Conservation (phyloP, 2,113 vertebrate species). For the Polypterus senegalus region DNA sequence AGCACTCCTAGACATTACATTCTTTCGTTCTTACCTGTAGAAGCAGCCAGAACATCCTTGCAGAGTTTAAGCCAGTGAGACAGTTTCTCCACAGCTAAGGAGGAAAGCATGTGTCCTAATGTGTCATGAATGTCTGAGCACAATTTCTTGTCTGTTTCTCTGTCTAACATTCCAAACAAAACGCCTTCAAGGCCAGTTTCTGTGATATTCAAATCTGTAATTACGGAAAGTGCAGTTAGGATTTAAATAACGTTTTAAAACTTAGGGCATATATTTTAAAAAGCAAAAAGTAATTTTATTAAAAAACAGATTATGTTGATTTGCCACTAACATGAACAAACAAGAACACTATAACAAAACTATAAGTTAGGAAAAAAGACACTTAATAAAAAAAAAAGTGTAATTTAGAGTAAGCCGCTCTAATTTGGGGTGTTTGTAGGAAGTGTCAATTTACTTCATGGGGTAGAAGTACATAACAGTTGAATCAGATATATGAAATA, state of each 20-base stretch:
- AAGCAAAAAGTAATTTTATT: too few species aligned
- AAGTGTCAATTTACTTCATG: too few species aligned
- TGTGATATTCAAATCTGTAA: slow-evolving; percentile 78
- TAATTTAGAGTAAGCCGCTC: too few species aligned
- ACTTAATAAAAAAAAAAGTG: too few species aligned
- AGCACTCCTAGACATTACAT: too few species aligned
- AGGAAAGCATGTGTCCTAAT: slow-evolving; percentile 94
- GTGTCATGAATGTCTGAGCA: slow-evolving; percentile 97
- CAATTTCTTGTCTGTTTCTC: slow-evolving; percentile 87
- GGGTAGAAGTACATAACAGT: too few species aligned
- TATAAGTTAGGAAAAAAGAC: too few species aligned
- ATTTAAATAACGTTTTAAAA: background rate
- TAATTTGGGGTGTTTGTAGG: too few species aligned
- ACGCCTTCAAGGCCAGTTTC: slow-evolving; percentile 92
- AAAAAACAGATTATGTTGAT: too few species aligned
- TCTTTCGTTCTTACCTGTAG: slow-evolving; percentile 56
- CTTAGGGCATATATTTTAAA: background rate
- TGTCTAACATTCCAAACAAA: slow-evolving; percentile 92
- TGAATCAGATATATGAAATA: too few species aligned
- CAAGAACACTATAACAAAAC: too few species aligned
- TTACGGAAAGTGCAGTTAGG: background rate
- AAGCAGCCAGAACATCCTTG: slow-evolving; percentile 93
- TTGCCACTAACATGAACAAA: too few species aligned
- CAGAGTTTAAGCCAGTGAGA: slow-evolving; percentile 95
- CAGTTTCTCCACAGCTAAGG: slow-evolving; percentile 86